Base-by-base conservation (phyloP, 2,113 vertebrate species). In the Papio anubis region DNA sequence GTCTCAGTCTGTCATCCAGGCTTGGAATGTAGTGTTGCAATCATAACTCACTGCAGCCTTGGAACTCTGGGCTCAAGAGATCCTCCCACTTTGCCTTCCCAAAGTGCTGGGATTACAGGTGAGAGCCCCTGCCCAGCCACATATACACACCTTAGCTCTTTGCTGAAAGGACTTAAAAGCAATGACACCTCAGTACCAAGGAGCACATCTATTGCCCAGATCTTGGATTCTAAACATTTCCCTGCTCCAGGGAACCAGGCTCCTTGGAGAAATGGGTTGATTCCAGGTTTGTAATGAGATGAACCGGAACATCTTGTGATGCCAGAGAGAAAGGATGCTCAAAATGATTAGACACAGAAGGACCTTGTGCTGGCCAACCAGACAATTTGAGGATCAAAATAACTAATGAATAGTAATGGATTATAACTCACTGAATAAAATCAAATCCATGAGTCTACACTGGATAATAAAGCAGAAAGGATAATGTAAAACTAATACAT, bases 211-310 rank as follows among this genome's bases (percentile, higher is more conserved):
- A 50, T 72, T 40, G 50, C 25, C 72, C 59, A 70, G 43, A 79
- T 48, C 57, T 30, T 64, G 57, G 48, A 43, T 82, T 61, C 18
- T 73, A 78, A 96, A 82, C 30, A 43, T 38, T 88, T 91, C n/a
- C n/a, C n/a, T n/a, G n/a, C n/a, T n/a, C n/a, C n/a, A n/a, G n/a
- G n/a, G n/a, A n/a, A n/a, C n/a, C n/a, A n/a, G n/a, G n/a, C 45
- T 93, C n/a, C 48, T 68, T 78, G 89, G 88, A 88, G 89, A 89
- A 94, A 92, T 48, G n/a, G 59, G 43, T 38, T 88, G 48, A 70
- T 82, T 76, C 23, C 23, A 70, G 72, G 43, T 88, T 79, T 75
- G n/a, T n/a, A n/a, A n/a, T n/a, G n/a, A n/a, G n/a, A 68, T 75
- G 94, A 27, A 48, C 20, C 35, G 43, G 61, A 72, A 52, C 43